A percentile compares a stretch with the other conserved stretches of the same genome.
Conservation (phyloP, 2,113 vertebrate species). For the Nasalis larvatus region DNA sequence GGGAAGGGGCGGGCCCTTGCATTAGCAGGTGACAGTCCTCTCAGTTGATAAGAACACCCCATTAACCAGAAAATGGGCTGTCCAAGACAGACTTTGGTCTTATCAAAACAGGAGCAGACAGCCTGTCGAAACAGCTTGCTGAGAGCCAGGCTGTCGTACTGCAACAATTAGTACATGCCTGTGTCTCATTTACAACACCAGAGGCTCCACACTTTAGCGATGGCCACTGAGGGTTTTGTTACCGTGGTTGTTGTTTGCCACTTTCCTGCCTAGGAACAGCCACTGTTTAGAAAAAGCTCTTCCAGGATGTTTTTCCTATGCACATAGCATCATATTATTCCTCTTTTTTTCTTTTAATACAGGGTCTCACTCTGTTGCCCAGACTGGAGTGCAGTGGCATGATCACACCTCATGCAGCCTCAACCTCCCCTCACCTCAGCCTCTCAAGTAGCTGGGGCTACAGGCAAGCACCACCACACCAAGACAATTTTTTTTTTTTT, state of each 20-base stretch:
- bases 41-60: neutral
- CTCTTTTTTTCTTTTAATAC: neutral
- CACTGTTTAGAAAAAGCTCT: neutral
- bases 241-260: no score
- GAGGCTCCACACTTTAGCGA: neutral
- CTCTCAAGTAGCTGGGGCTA: no score
- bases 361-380: neutral
- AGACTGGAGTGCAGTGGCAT: no score
- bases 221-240: neutral
- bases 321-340: neutral
- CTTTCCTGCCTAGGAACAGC: no score
- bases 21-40: neutral
- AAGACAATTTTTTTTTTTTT: neutral
- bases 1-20: neutral
- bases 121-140: neutral
- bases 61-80: neutral
- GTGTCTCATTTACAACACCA: neutral
- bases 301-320: neutral
- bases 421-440: no score
- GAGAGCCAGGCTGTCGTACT: neutral
- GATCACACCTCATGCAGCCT: no score
- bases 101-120: neutral
- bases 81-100: neutral
- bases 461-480: no score
- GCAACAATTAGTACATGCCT: neutral